Percentiles rank a stretch among this genome's conserved stretches.
Evolutionary conservation across 2,113 vertebrate species (phyloP).

Genomic region (Crypturellus undulatus): DNA sequence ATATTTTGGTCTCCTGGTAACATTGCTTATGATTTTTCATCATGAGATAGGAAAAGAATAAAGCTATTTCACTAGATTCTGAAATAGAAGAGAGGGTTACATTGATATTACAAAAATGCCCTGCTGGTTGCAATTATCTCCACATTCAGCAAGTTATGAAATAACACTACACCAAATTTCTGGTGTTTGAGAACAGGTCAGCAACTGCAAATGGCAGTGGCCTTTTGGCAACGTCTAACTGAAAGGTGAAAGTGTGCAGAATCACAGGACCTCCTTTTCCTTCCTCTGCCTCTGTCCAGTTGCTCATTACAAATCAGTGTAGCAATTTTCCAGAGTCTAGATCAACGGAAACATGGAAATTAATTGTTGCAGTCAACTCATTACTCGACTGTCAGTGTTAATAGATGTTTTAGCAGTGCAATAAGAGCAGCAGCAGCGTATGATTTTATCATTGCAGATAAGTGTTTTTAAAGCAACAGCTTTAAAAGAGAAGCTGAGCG

Average conservation of each 20-base stretch:
- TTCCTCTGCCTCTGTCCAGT: not conserved
- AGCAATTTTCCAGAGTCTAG: constrained; percentile 11
- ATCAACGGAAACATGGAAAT: constrained; percentile 41
- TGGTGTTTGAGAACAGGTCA: constrained; percentile 4
- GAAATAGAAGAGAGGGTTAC: not conserved
- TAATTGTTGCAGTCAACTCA: constrained; percentile 56
- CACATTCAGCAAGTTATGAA: constrained; percentile 35
- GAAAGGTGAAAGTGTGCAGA: constrained; percentile 24
- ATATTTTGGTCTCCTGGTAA: constrained; percentile 4
- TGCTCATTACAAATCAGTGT: not conserved
- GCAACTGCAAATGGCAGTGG: not conserved
- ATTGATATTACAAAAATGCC: not conserved
- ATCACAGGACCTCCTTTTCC: not conserved
- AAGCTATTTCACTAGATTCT: not conserved
- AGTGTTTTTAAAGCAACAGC: not conserved
- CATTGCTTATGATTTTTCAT: not conserved
- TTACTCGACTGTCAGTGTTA: constrained; percentile 34
- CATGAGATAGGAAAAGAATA: not conserved
- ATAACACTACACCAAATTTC: constrained; percentile 19
- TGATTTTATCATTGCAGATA: constrained; percentile 10
- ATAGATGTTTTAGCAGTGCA: constrained; percentile 1
- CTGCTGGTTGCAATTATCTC: constrained; percentile 11
- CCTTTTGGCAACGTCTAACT: not conserved
- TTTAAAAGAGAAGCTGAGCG: rapidly evolving
- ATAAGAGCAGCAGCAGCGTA: not conserved